phyloP scores from a whole-genome alignment of 2,888 invertebrate genomes.

The Tenthredo notha region DNA sequence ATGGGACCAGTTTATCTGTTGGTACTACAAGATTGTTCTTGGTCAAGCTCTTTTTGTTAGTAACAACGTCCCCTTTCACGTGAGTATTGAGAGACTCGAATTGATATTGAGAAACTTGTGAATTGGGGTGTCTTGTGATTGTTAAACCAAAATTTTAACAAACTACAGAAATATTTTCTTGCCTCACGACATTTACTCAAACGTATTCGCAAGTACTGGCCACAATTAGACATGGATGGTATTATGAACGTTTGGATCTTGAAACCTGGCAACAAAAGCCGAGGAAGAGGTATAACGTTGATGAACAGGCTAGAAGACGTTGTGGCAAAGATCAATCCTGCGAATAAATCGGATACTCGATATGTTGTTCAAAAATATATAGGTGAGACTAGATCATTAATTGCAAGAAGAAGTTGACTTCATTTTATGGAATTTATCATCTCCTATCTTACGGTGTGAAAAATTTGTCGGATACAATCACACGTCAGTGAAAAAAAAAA shows the following conservation, averaged over 20 bases:
- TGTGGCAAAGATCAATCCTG: constrained; percentile 82
- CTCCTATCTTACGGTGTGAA: not conserved
- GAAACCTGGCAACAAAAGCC: constrained; percentile 95
- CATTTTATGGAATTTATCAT: not conserved
- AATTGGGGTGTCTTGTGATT: not conserved
- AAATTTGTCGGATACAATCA: not conserved
- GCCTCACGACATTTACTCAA: constrained; percentile 81
- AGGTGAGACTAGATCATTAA: constrained; percentile 81
- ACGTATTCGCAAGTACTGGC: constrained; percentile 87
- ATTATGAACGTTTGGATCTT: constrained; percentile 95
- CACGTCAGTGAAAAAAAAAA: not conserved
- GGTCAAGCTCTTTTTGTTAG: constrained; percentile 71
- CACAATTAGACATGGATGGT: constrained; percentile 92
- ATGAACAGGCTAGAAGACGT: constrained; percentile 94
- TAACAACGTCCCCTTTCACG: constrained; percentile 70
- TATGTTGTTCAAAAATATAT: constrained; percentile 98
- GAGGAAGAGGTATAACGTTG: constrained; percentile 93
- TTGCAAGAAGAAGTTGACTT: not conserved
- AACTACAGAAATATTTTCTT: constrained; percentile 71
- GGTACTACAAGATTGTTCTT: constrained; percentile 82
- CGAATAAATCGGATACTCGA: constrained; percentile 82
- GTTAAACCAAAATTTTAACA: not conserved
- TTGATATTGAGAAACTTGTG: not conserved
- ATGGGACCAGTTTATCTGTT: constrained; percentile 92
- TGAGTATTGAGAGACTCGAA: constrained; percentile 61